These are phyloP conservation scores for Microchrysa polita DNA, from an alignment of 2,888 invertebrate genomes.

Conservation along the genomic window DNA sequence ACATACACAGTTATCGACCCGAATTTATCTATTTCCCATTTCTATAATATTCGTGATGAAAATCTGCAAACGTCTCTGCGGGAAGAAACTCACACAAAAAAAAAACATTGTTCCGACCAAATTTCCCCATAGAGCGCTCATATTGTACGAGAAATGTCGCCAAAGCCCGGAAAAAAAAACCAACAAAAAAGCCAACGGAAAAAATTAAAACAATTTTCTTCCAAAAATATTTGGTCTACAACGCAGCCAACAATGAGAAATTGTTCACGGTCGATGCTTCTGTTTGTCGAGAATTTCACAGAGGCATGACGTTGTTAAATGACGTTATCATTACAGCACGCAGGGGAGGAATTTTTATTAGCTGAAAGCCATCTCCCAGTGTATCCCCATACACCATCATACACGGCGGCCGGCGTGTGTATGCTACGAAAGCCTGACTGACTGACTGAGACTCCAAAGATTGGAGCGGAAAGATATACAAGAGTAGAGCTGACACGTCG, in stretches of 20 bases:
- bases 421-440: background rate
- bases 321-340: slow-evolving; percentile 39
- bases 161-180: background rate
- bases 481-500: background rate
- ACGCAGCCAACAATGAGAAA: slow-evolving; percentile 31
- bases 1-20: no score
- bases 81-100: no score
- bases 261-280: slow-evolving; percentile 29
- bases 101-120: no score
- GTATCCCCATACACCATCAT: background rate
- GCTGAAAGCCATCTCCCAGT: slow-evolving; percentile 19
- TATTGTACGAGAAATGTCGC: no score
- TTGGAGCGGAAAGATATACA: background rate
- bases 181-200: background rate
- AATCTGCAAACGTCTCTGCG: no score
- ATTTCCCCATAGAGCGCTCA: no score
- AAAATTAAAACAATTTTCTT: slow-evolving; percentile 38
- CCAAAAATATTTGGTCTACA: slow-evolving; percentile 36
- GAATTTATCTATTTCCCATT: no score
- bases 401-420: no score
- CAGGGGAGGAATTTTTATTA: slow-evolving; percentile 37
- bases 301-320: slow-evolving; percentile 37
- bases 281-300: slow-evolving; percentile 35
- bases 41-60: no score
- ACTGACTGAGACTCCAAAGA: background rate